phyloP scores from a whole-genome alignment of 2,797 vertebrate genomes.

The Betta splendens region DNA sequence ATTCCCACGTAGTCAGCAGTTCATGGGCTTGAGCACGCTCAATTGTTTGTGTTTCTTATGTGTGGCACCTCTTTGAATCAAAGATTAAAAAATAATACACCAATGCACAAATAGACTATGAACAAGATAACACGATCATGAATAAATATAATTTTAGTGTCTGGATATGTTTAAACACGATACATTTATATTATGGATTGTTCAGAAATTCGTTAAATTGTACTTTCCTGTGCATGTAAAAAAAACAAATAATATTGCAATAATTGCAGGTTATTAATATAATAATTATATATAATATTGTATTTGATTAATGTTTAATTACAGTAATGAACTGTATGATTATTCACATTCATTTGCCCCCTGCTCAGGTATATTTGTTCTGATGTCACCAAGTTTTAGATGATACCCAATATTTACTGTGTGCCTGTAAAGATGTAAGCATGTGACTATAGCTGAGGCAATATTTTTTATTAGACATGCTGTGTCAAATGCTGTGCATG shows the following conservation, averaged over 20 bases:
- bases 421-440: slow-evolving; percentile 39
- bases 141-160: too few species aligned
- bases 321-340: slow-evolving; percentile 16
- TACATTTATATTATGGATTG: slow-evolving; percentile 10
- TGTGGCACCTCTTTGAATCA: neutral
- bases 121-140: neutral
- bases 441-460: slow-evolving; percentile 32
- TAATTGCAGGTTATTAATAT: slow-evolving; percentile 2
- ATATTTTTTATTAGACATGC: slow-evolving; percentile 25
- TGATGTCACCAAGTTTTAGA: neutral
- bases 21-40: slow-evolving; percentile 2
- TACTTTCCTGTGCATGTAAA: slow-evolving; percentile 42
- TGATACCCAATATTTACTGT: slow-evolving; percentile 14
- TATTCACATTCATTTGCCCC: slow-evolving; percentile 19
- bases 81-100: neutral
- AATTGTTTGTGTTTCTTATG: neutral
- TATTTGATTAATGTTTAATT: neutral
- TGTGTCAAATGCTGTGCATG: slow-evolving; percentile 59
- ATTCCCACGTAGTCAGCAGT: slow-evolving; percentile 11
- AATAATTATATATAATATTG: too few species aligned
- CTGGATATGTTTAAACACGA: neutral
- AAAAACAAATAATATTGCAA: slow-evolving; percentile 12
- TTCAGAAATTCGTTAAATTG: slow-evolving; percentile 16
- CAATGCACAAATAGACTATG: neutral
- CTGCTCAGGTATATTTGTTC: slow-evolving; percentile 62